Conservation (phyloP, 1,140 invertebrate species). For the roundworm (Caenorhabditis elegans) region WBcel235 BX284603.4:13253001-13253500, state of each 20-base stretch:
- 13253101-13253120: slow-evolving; percentile 42
- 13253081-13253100: slow-evolving; percentile 38
- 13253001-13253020: no score
- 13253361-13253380: slow-evolving; percentile 28
- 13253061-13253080: slow-evolving; percentile 40
- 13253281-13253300: neutral
- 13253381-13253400: neutral
- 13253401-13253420: neutral
- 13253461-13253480: slow-evolving; percentile 41
- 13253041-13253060: slow-evolving; percentile 45
- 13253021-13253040: no score
- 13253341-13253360: slow-evolving; percentile 13
- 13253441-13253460: slow-evolving; percentile 33
- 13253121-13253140: neutral
- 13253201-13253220: neutral
- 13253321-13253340: slow-evolving; percentile 44
- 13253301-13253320: slow-evolving; percentile 21
- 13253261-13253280: neutral
- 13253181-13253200: slow-evolving; percentile 20
- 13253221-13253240: slow-evolving; percentile 39
- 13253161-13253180: slow-evolving; percentile 45
- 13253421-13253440: slow-evolving; percentile 44
- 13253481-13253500: slow-evolving; percentile 24
- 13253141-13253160: neutral
- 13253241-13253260: slow-evolving; percentile 45